phyloP scores from a whole-genome alignment of 2,888 invertebrate species.

The Drosophila sordidula region DNA sequence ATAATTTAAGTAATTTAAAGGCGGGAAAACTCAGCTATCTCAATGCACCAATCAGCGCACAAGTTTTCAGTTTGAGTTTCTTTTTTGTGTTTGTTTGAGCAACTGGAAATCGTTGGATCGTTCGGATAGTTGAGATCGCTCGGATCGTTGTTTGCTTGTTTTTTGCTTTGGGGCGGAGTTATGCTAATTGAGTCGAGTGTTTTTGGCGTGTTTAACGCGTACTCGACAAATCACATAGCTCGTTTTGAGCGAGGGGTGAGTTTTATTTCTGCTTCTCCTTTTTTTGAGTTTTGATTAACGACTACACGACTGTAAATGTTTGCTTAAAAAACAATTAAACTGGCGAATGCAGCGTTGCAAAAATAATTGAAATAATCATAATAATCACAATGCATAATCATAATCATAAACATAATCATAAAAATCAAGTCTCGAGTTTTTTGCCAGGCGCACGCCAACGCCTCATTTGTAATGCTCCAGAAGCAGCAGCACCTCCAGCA shows the following conservation, averaged over 20 bases:
- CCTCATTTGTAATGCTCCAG: constrained; percentile 78
- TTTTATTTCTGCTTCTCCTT: too few species aligned
- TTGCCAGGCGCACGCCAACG: constrained; percentile 71
- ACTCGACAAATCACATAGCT: constrained; percentile 38
- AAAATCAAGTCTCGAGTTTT: constrained; percentile 26
- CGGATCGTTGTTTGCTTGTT: background rate
- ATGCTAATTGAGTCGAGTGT: constrained; percentile 39
- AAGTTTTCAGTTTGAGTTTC: constrained; percentile 1
- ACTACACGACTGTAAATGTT: constrained; percentile 56
- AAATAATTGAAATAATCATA: constrained; percentile 50
- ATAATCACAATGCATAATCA: constrained; percentile 44
- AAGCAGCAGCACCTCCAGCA: constrained; percentile 2
- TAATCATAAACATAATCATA: constrained; percentile 39
- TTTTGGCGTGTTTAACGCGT: constrained; percentile 26
- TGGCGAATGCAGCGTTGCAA: constrained; percentile 29
- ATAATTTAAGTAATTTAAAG: constrained; percentile 24
- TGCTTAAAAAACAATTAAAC: constrained; percentile 74
- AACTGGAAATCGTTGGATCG: constrained; percentile 20
- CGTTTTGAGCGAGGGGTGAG: background rate
- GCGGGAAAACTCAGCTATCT: constrained; percentile 16
- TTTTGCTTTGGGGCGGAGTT: constrained; percentile 46
- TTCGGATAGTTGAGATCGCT: constrained; percentile 3
- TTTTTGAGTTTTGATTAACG: constrained; percentile 46
- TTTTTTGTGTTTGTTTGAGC: background rate
- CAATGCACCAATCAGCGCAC: constrained; percentile 21